phyloP scores from a whole-genome alignment of 2,113 vertebrate species.

The Octodon degus region DNA sequence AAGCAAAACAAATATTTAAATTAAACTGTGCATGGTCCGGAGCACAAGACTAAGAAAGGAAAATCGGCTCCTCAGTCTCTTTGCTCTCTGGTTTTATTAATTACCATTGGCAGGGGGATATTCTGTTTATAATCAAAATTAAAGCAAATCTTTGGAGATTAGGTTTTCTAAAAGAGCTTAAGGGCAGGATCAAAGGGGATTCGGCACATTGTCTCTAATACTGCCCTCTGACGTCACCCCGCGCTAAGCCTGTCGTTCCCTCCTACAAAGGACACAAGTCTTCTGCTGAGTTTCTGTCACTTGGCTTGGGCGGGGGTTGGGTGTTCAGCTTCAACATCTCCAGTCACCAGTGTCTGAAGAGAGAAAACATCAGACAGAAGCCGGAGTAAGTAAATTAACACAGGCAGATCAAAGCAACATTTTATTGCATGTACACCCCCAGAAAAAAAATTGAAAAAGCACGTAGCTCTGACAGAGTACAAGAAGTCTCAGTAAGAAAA shows the following conservation, averaged over 20 bases:
- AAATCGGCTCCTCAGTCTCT: conserved; percentile 39
- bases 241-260: background rate
- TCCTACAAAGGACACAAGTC: background rate
- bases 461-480: background rate
- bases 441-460: background rate
- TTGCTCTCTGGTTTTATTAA: conserved; percentile 63
- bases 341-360: conserved; percentile 29
- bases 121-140: conserved; percentile 80
- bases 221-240: background rate
- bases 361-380: conserved; percentile 20
- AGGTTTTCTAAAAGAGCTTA: conserved; percentile 79
- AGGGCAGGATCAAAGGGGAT: conserved; percentile 67
- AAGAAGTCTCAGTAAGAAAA: background rate
- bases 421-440: background rate
- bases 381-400: background rate
- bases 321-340: background rate
- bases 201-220: conserved; percentile 68
- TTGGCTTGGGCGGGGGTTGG: background rate
- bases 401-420: background rate
- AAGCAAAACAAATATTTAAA: conserved; percentile 54
- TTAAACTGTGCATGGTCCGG: background rate
- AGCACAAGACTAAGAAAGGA: conserved; percentile 14
- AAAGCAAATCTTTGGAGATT: conserved; percentile 81
- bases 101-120: conserved; percentile 59
- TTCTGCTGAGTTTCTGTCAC: background rate